Conservation (phyloP, 2,888 invertebrate species). For the Mythimna vitellina region DNA sequence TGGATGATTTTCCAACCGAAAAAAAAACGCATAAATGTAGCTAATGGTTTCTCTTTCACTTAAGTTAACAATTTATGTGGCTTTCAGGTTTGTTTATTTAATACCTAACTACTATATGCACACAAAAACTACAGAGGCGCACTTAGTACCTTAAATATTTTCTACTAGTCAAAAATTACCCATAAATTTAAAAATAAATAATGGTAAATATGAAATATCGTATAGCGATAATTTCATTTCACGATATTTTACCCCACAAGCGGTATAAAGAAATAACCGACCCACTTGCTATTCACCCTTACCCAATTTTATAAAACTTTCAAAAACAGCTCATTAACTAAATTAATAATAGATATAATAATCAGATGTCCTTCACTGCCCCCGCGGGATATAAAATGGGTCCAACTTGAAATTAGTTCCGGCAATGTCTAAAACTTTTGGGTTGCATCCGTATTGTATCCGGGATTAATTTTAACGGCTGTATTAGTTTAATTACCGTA, state of each 20-base stretch:
- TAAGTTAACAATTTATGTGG: too few relatives aligned
- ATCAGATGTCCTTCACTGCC: conserved; percentile 68
- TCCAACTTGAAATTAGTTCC: conserved; percentile 78
- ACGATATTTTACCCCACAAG: not conserved
- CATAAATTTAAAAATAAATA: too few relatives aligned
- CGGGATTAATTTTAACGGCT: conserved; percentile 73
- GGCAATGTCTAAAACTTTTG: conserved; percentile 79
- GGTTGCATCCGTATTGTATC: conserved; percentile 74
- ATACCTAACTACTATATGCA: too few relatives aligned
- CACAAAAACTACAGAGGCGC: too few relatives aligned
- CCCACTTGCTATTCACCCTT: not conserved
- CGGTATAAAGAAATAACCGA: not conserved
- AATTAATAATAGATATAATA: conserved; percentile 60
- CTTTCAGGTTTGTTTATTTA: too few relatives aligned
- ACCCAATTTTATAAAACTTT: conserved; percentile 27
- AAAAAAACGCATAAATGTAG: too few relatives aligned
- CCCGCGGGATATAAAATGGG: conserved; percentile 72
- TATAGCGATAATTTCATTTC: not conserved
- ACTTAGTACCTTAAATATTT: too few relatives aligned
- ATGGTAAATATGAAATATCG: too few relatives aligned
- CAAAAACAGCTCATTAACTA: conserved; percentile 33
- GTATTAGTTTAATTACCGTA: conserved; percentile 57
- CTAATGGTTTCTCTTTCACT: too few relatives aligned
- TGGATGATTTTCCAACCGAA: too few relatives aligned
- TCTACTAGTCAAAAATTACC: too few relatives aligned